Conservation (phyloP, 2,113 vertebrate species). For the Seriola dumerili region DNA sequence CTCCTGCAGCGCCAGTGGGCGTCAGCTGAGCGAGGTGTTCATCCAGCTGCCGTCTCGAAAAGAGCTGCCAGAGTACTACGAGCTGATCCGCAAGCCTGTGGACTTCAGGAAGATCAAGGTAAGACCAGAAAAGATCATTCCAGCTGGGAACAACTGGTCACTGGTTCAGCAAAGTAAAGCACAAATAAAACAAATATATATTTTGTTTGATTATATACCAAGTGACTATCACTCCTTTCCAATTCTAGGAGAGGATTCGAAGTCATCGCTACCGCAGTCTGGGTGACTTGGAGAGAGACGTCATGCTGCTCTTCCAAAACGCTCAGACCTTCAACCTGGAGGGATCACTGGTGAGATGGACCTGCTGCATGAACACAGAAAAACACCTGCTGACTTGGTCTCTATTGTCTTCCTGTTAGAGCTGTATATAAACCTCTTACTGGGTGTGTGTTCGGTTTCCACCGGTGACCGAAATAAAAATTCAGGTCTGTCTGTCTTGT, state of each 20-base stretch:
- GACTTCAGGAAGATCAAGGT: slow-evolving; percentile 99
- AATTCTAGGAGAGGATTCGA: slow-evolving; percentile 90
- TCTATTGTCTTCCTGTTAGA: neutral
- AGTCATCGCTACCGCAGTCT: slow-evolving; percentile 94
- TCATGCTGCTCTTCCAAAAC: slow-evolving; percentile 96
- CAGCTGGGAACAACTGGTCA: neutral
- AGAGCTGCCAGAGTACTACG: slow-evolving; percentile 96
- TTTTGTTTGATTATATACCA: neutral
- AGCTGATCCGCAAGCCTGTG: slow-evolving; percentile 95
- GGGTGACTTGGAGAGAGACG: slow-evolving; percentile 93
- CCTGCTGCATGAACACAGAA: neutral
- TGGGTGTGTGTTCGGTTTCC: neutral
- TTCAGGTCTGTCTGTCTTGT: too few species aligned
- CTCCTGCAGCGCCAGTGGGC: slow-evolving; percentile 87
- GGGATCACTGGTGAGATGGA: slow-evolving; percentile 89
- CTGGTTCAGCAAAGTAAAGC: neutral
- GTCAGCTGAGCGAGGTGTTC: slow-evolving; percentile 96
- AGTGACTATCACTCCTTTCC: neutral
- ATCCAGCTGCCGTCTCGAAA: slow-evolving; percentile 97
- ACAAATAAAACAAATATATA: neutral
- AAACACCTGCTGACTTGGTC: neutral
- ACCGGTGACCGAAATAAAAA: neutral
- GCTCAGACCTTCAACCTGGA: slow-evolving; percentile 97
- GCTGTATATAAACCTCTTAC: neutral
- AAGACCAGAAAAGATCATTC: neutral